These are phyloP conservation scores for Itoplectis maculator DNA, from an alignment of 2,888 invertebrate genomes.

Conservation along the genomic window DNA sequence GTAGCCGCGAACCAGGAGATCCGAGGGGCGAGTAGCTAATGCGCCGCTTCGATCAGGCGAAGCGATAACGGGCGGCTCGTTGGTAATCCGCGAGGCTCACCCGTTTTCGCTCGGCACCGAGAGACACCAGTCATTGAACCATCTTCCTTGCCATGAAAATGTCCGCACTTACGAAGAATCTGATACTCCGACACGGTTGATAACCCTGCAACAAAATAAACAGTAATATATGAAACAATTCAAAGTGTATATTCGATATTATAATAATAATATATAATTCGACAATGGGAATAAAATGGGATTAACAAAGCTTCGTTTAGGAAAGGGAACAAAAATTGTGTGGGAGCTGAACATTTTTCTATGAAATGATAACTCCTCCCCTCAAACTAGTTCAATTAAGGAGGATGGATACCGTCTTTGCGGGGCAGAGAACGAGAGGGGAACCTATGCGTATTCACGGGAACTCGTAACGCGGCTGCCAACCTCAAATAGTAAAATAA, in stretches of 20 bases:
- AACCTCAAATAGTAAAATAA: too few species aligned
- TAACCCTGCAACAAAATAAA: neutral
- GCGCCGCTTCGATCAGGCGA: conserved; percentile 16
- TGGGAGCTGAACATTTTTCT: too few species aligned
- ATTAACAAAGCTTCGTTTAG: too few species aligned
- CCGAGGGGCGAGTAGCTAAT: conserved; percentile 33
- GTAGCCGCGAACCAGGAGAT: conserved; percentile 18
- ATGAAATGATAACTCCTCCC: neutral
- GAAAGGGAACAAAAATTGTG: neutral
- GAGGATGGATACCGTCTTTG: too few species aligned
- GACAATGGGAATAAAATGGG: too few species aligned
- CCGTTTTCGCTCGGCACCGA: neutral
- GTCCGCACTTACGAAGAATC: neutral
- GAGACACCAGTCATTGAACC: neutral
- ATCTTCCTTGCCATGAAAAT: neutral
- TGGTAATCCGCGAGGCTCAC: neutral
- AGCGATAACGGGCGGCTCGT: conserved; percentile 21
- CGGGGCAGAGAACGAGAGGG: too few species aligned
- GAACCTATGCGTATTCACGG: too few species aligned
- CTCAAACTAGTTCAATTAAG: neutral
- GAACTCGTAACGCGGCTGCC: too few species aligned
- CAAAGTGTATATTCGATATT: too few species aligned
- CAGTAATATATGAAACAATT: neutral
- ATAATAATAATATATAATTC: too few species aligned
- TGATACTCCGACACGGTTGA: neutral